A percentile compares a stretch with the other conserved stretches of the same genome.
Evolutionary conservation across 1,140 invertebrate species (phyloP).

Genomic region (Zaprionus capensis): DNA sequence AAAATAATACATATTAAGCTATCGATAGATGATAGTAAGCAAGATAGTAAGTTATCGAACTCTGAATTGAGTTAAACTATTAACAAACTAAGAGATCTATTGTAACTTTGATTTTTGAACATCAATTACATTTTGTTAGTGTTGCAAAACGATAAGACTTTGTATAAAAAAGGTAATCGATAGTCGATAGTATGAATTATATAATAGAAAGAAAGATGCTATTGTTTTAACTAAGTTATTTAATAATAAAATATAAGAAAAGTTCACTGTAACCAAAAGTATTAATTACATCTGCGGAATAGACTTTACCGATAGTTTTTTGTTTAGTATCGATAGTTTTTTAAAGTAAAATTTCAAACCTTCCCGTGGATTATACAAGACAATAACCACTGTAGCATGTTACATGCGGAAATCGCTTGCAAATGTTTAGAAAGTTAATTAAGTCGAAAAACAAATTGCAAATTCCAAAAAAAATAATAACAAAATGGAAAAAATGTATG

Average conservation of each 20-base stretch:
- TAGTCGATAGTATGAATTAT: neutral
- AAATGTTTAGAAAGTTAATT: conserved; percentile 58
- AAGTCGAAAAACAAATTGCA: conserved; percentile 39
- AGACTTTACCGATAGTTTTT: neutral
- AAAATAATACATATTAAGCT: neutral
- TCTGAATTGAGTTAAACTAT: too few relatives aligned
- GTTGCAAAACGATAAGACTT: neutral
- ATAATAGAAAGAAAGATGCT: too few relatives aligned
- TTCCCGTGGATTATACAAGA: neutral
- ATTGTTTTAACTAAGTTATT: too few relatives aligned
- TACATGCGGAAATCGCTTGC: conserved; percentile 47
- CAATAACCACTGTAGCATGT: conserved; percentile 3
- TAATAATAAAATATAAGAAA: too few relatives aligned
- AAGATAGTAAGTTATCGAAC: too few relatives aligned
- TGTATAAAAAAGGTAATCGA: neutral
- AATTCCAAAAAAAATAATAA: conserved; percentile 6
- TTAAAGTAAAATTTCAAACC: neutral
- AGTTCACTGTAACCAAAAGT: too few relatives aligned
- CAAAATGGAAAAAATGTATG: neutral
- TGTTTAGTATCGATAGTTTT: neutral
- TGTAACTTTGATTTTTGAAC: too few relatives aligned
- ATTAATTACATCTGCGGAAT: rapidly evolving
- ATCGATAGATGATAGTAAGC: neutral
- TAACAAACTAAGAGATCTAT: too few relatives aligned
- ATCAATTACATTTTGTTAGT: too few relatives aligned